Evolutionary conservation across 2,113 vertebrate species (phyloP).

Genomic region (Opisthocomus hoazin): DNA sequence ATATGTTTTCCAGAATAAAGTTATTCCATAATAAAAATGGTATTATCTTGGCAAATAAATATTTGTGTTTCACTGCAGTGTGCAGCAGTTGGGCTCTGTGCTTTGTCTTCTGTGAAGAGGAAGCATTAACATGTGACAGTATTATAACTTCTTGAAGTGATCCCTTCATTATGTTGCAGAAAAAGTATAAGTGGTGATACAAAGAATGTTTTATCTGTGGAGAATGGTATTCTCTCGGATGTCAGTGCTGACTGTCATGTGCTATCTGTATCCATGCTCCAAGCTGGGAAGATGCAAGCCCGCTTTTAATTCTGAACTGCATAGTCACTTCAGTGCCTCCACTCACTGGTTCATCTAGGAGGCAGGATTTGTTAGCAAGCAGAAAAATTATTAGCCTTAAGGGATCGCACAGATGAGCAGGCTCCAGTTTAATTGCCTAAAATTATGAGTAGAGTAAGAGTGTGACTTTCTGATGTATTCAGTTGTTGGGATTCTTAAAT

Average conservation of each 20-base stretch:
- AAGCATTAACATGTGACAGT: constrained; percentile 8
- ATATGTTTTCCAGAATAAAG: not conserved
- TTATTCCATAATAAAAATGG: not conserved
- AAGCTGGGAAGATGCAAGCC: not conserved
- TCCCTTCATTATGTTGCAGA: constrained; percentile 11
- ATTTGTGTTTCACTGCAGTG: not conserved
- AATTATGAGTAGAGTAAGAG: not conserved
- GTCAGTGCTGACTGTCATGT: constrained; percentile 47
- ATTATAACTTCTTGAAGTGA: constrained; percentile 20
- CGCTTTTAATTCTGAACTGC: not conserved
- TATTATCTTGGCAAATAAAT: not conserved
- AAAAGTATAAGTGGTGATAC: not conserved
- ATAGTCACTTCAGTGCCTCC: too few relatives aligned
- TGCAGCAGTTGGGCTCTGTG: not conserved
- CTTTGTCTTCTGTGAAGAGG: constrained; percentile 13
- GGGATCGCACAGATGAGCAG: not conserved
- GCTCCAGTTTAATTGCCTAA: not conserved
- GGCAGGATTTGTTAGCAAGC: not conserved
- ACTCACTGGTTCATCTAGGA: not conserved
- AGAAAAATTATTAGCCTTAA: not conserved
- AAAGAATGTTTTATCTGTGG: constrained; percentile 10
- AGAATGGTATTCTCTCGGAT: not conserved
- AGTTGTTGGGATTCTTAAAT: not conserved
- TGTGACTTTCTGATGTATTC: not conserved
- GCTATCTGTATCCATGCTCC: not conserved